phyloP scores from a whole-genome alignment of 2,113 vertebrate species.

The Hyaena hyaena region DNA sequence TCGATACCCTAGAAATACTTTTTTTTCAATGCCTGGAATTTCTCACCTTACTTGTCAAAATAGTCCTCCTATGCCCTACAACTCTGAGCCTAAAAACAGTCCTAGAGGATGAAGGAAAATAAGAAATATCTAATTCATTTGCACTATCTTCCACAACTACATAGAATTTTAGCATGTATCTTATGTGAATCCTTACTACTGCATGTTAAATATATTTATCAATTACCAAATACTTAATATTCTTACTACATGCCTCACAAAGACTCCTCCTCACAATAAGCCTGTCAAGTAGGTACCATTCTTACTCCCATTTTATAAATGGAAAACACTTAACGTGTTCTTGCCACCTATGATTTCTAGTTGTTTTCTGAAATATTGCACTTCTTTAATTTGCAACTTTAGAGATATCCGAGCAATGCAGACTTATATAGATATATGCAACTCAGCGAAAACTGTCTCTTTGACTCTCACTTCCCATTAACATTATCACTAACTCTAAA shows the following conservation, averaged over 20 bases:
- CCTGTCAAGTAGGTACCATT: background rate
- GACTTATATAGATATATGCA: background rate
- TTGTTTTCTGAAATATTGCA: background rate
- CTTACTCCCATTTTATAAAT: background rate
- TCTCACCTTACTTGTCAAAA: background rate
- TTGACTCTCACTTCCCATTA: background rate
- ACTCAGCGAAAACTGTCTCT: background rate
- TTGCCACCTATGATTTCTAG: background rate
- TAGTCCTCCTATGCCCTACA: background rate
- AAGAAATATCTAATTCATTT: background rate
- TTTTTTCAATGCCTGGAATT: background rate
- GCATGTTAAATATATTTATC: background rate
- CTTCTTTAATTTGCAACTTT: background rate
- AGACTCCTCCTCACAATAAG: background rate
- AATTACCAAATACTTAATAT: conserved; percentile 7
- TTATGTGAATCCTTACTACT: background rate
- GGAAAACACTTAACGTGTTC: background rate
- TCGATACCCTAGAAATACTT: background rate
- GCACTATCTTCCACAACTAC: background rate
- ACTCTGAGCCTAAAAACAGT: background rate
- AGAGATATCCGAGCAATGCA: background rate
- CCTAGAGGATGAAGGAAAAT: background rate
- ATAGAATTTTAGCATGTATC: background rate
- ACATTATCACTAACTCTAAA: background rate
- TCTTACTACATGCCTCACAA: background rate